Evolutionary conservation across 1,140 invertebrate genomes (phyloP).

Genomic region (Hyles vespertilio): DNA sequence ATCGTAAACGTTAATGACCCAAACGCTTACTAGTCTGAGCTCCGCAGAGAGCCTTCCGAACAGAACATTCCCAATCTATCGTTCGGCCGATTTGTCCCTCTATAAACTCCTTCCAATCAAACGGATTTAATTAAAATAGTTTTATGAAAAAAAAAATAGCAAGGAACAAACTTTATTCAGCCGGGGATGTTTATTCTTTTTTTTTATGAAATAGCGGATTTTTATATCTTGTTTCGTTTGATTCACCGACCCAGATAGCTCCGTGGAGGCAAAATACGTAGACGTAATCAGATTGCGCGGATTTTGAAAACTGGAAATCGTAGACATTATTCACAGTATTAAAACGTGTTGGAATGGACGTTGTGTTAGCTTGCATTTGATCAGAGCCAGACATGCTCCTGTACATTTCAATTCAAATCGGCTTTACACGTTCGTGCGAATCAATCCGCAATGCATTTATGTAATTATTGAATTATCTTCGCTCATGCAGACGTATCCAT

Average conservation of each 20-base stretch:
- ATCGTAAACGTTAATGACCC: constrained; percentile 72
- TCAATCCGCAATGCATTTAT: constrained; percentile 13
- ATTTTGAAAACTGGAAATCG: constrained; percentile 12
- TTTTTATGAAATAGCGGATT: constrained; percentile 1
- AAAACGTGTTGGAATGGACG: constrained; percentile 8
- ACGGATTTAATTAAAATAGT: constrained; percentile 69
- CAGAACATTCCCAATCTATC: constrained; percentile 64
- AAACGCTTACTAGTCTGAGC: constrained; percentile 61
- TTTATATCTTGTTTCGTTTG: constrained; percentile 2
- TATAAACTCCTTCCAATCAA: constrained; percentile 61
- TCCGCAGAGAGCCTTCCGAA: constrained; percentile 49
- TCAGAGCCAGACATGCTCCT: constrained; percentile 6
- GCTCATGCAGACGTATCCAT: constrained; percentile 20
- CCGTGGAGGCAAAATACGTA: no score
- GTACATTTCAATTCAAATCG: background rate
- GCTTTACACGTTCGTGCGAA: constrained; percentile 16
- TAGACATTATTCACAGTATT: background rate
- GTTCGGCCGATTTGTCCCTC: constrained; percentile 51
- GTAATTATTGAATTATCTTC: constrained; percentile 20
- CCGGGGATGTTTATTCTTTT: constrained; percentile 23
- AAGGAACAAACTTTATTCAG: constrained; percentile 42
- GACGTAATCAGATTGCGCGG: constrained; percentile 1
- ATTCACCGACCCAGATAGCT: no score
- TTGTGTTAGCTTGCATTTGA: constrained; percentile 13
- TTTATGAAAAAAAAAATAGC: constrained; percentile 56